Conservation (phyloP, 1,140 invertebrate species). For the Aricia agestis region DNA sequence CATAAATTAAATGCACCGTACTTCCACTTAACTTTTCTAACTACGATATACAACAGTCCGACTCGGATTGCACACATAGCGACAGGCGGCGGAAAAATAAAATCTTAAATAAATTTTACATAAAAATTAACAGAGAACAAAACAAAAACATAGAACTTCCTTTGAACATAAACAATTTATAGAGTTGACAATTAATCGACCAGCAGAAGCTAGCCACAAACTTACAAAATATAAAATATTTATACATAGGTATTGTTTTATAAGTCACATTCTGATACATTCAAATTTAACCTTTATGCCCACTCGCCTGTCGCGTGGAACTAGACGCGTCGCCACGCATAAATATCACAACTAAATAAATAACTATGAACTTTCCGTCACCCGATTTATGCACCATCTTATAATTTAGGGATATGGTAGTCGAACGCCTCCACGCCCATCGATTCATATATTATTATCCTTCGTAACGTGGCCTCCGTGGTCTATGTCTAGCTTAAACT, state of each 20-base stretch:
- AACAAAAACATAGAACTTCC: not conserved
- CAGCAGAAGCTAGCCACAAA: not conserved
- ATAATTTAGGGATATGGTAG: constrained; percentile 64
- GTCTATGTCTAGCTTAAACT: constrained; percentile 1
- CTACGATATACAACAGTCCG: constrained; percentile 67
- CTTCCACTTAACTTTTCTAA: constrained; percentile 62
- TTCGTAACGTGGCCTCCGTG: constrained; percentile 10
- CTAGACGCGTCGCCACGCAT: constrained; percentile 39
- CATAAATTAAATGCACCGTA: constrained; percentile 69
- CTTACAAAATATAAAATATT: too few relatives aligned
- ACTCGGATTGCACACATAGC: constrained; percentile 57
- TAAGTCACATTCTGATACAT: not conserved
- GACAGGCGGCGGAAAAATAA: constrained; percentile 8
- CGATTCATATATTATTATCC: constrained; percentile 15
- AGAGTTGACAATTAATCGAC: not conserved
- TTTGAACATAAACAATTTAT: not conserved
- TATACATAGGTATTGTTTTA: too few relatives aligned
- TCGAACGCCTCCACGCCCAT: constrained; percentile 34
- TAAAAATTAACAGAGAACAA: constrained; percentile 3
- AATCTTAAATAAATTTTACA: not conserved
- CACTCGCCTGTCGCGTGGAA: constrained; percentile 16
- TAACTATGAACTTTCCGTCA: constrained; percentile 46
- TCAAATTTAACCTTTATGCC: not conserved
- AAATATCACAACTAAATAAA: constrained; percentile 65
- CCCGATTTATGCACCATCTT: constrained; percentile 54